Evolutionary conservation across 2,888 invertebrate species (phyloP), one percentile per base, ranked within the genome.

Genomic region (Hirtodrosophila alboralis): DNA sequence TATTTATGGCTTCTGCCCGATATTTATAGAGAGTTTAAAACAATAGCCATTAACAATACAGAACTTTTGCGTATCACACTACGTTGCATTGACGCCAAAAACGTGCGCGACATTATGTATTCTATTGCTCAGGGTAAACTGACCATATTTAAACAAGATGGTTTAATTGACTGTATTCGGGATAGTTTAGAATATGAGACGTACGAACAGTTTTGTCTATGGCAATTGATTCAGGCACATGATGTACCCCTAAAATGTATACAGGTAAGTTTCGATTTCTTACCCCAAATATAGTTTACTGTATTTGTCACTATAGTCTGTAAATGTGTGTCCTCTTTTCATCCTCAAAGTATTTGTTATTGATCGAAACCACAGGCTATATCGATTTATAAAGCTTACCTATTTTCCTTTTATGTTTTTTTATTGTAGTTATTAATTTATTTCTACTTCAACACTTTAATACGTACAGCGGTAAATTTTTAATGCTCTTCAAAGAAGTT

Each of bases 181-280:
- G 94, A 95, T 34, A 98, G 97, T 86, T 92, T 99, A 52, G 93
- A 94, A 54, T 99, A 98, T 97, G 98, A 99, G 91, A 98, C 98
- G 1, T 96, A 98, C 81, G 98, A 99, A 90, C 99, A 99, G 91
- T 95, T 96, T 89, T 98, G 97, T 90, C 93, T 99, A 37, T 99
- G 99, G 99, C 98, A 98, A 91, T 92, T 99, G 56, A 93, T 98
- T 41, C 94, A 95, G 72, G 98, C 98, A 33, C 98, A 98, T 89
- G 96, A 97, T 89, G 95, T 98, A 88, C 95, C 97, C 48, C 93
- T 97, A n/a, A 97, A 97, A 87, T 95, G 95, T 87, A 94, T 98
- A 69, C 91, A 91, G 88, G 91, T 91, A 60, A 37, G 52, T 12
- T 5, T 3, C 4, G 23, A 23, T 23, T 23, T 8, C 23, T 23